Evolutionary conservation across 2,113 vertebrate species (phyloP).

Genomic region (Hydrochoerus hydrochaeris): DNA sequence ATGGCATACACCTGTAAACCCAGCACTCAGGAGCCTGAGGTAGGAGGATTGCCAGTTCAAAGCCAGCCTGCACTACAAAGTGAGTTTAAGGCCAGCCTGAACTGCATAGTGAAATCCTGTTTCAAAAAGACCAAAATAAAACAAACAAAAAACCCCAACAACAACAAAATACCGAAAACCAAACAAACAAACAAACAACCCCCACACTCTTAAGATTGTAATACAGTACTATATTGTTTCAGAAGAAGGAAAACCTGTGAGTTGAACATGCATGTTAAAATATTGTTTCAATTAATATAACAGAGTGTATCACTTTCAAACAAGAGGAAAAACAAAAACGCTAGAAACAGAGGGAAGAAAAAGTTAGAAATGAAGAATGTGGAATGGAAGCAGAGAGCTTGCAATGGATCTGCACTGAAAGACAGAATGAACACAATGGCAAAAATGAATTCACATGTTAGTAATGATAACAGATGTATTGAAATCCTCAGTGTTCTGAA

Average conservation of each 20-base stretch:
- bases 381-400: not conserved
- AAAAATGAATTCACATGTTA: constrained; percentile 6
- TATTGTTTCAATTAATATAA: not conserved
- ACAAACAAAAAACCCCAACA: too few relatives aligned
- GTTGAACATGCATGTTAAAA: not conserved
- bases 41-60: too few relatives aligned
- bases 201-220: not conserved
- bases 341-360: not conserved
- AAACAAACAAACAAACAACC: too few relatives aligned
- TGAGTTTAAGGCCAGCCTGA: too few relatives aligned
- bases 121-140: too few relatives aligned
- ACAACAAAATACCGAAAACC: too few relatives aligned
- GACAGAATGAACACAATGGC: not conserved
- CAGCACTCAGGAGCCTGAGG: too few relatives aligned
- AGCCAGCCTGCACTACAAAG: too few relatives aligned
- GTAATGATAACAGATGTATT: not conserved
- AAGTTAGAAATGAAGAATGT: not conserved
- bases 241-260: not conserved
- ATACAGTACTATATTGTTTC: not conserved
- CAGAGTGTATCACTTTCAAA: constrained; percentile 13
- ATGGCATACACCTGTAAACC: too few relatives aligned
- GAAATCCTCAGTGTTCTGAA: not conserved
- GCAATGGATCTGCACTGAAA: not conserved
- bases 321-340: not conserved
- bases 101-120: too few relatives aligned